Percentiles rank a stretch among this genome's conserved stretches.
Conservation (phyloP, 2,113 vertebrate species). For the Osmerus eperlanus region DNA sequence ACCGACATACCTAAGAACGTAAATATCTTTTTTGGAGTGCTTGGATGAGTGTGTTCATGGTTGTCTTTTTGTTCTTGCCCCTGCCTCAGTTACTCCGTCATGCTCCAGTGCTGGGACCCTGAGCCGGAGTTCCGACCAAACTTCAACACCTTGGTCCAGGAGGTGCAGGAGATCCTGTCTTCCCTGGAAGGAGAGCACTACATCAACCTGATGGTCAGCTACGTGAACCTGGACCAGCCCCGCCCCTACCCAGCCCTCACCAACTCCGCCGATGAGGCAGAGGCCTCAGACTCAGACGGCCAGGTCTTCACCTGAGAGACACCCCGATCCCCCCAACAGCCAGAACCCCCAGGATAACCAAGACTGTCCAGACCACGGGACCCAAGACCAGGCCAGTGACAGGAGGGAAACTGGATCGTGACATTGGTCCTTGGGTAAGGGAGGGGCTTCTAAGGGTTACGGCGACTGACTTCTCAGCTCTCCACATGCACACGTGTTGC, state of each 20-base stretch:
- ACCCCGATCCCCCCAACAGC: no score
- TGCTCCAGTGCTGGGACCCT: slow-evolving; percentile 87
- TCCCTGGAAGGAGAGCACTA: slow-evolving; percentile 84
- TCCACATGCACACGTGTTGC: no score
- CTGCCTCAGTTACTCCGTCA: slow-evolving; percentile 79
- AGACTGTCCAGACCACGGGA: no score
- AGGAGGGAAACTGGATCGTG: no score
- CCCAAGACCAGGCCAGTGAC: no score
- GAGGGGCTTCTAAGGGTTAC: no score
- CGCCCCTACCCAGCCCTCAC: slow-evolving; percentile 64
- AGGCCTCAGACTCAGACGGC: slow-evolving; percentile 48
- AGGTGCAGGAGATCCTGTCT: slow-evolving; percentile 73
- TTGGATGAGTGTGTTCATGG: not conserved
- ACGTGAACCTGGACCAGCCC: slow-evolving; percentile 79
- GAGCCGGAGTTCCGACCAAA: slow-evolving; percentile 76
- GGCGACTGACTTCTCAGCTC: no score
- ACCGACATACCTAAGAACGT: no score
- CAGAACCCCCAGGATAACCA: no score
- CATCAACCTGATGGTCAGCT: slow-evolving; percentile 82
- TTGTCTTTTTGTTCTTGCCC: not conserved
- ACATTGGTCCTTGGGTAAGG: no score
- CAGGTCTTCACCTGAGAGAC: slow-evolving; percentile 41
- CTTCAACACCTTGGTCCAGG: slow-evolving; percentile 73
- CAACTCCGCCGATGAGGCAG: slow-evolving; percentile 60
- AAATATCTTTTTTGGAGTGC: not conserved